A percentile compares a stretch with the other conserved stretches of the same genome.
Evolutionary conservation across 2,888 invertebrate species (phyloP).

Genomic region (Tetragonula carbonaria): DNA sequence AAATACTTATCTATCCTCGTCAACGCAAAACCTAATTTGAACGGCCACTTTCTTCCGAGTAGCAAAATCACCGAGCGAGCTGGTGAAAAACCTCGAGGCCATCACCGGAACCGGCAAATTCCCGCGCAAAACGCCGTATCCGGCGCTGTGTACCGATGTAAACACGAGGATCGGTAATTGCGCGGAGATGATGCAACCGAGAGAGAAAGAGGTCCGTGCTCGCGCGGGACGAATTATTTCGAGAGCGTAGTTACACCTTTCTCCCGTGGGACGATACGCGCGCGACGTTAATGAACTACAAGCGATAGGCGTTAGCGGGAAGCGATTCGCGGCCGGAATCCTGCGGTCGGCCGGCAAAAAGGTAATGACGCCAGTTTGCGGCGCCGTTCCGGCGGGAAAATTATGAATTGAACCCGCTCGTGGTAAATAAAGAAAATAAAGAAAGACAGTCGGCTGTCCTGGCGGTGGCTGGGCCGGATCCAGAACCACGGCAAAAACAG

Average conservation of each 20-base stretch:
- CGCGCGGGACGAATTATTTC: conserved; percentile 22
- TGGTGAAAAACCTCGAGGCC: not conserved
- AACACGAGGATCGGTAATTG: conserved; percentile 9
- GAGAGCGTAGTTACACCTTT: conserved; percentile 18
- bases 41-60: too few relatives aligned
- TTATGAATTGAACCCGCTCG: conserved; percentile 75
- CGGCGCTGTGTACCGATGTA: not conserved
- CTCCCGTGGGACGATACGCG: conserved; percentile 25
- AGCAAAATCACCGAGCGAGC: not conserved
- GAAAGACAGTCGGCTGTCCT: conserved; percentile 61
- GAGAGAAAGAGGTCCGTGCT: not conserved
- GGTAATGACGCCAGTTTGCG: conserved; percentile 79
- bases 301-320: conserved; percentile 45
- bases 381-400: conserved; percentile 78
- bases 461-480: conserved; percentile 25
- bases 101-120: conserved; percentile 5
- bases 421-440: too few relatives aligned
- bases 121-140: conserved; percentile 5
- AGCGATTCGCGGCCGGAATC: conserved; percentile 76
- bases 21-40: not conserved
- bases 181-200: not conserved
- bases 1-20: too few relatives aligned
- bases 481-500: conserved; percentile 66
- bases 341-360: conserved; percentile 80
- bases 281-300: conserved; percentile 56